phyloP scores from a whole-genome alignment of 2,888 invertebrate species.

The Acrocyrtus sp. region DNA sequence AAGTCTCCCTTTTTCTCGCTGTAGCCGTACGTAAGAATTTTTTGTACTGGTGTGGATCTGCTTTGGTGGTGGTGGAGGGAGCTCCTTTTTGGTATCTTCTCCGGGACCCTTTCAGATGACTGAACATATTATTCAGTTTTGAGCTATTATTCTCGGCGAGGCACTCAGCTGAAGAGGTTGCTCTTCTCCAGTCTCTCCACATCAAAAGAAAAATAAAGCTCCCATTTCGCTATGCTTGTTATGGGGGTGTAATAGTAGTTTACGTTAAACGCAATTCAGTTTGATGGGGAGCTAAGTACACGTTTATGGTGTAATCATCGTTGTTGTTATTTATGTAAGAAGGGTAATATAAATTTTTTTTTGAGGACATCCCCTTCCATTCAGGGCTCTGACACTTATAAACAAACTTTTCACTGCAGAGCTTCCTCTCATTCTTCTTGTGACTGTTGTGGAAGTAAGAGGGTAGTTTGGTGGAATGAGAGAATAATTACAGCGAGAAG shows the following conservation, averaged over 20 bases:
- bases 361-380: slow-evolving; percentile 39
- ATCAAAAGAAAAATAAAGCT: slow-evolving; percentile 13
- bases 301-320: slow-evolving; percentile 17
- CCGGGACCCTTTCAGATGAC: slow-evolving; percentile 47
- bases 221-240: slow-evolving; percentile 23
- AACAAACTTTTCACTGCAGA: slow-evolving; percentile 40
- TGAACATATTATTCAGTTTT: slow-evolving; percentile 33
- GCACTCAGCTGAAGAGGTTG: slow-evolving; percentile 40
- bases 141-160: slow-evolving; percentile 35
- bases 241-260: background rate
- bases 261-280: too few relatives aligned
- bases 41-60: too few relatives aligned
- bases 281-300: background rate
- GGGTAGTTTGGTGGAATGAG: slow-evolving; percentile 6
- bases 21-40: too few relatives aligned
- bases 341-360: slow-evolving; percentile 11
- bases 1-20: too few relatives aligned
- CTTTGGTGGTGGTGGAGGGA: background rate
- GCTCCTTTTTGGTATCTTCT: slow-evolving; percentile 21
- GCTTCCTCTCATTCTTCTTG: slow-evolving; percentile 28
- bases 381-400: slow-evolving; percentile 42
- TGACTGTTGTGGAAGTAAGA: slow-evolving; percentile 31
- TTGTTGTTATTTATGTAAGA: slow-evolving; percentile 10
- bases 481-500: too few relatives aligned
- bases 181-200: slow-evolving; percentile 31